These are phyloP conservation scores for Chelonia mydas DNA, from an alignment of 2,797 vertebrate species.

Conservation along the genomic window DNA sequence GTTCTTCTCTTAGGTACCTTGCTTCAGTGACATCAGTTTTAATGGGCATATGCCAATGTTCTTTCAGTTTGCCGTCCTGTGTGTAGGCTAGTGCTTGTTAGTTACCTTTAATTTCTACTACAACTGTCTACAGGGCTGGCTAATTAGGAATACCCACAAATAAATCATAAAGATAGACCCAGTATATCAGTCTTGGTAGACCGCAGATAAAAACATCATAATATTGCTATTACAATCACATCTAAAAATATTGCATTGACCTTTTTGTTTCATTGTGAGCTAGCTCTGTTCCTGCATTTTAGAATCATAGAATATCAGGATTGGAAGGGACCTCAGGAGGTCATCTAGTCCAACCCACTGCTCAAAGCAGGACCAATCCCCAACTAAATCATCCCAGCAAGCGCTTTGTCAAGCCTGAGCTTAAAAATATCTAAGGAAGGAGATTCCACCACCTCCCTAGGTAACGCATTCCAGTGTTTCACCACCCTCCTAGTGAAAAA, in stretches of 20 bases:
- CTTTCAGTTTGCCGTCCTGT: background rate
- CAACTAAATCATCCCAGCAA: no score
- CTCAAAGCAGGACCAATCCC: no score
- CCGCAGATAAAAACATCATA: background rate
- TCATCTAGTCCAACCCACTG: no score
- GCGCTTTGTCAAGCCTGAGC: no score
- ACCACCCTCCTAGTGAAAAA: no score
- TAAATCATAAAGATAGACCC: background rate
- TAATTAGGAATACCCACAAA: background rate
- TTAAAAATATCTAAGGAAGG: no score
- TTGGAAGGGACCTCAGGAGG: no score
- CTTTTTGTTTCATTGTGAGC: background rate
- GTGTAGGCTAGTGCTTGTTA: background rate
- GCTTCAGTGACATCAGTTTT: background rate
- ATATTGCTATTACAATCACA: background rate
- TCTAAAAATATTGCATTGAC: background rate
- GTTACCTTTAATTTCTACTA: background rate
- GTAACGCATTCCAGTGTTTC: no score
- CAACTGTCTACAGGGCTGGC: background rate
- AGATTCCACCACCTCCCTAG: no score
- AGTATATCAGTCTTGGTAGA: background rate
- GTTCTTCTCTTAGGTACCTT: background rate
- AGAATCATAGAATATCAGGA: background rate
- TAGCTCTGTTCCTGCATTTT: background rate
- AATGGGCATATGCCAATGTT: accelerated